A percentile compares a stretch with the other conserved stretches of the same genome.
These are phyloP conservation scores for Pogonocichla stellata DNA, from an alignment of 2,113 vertebrate species.

Conservation along the genomic window DNA sequence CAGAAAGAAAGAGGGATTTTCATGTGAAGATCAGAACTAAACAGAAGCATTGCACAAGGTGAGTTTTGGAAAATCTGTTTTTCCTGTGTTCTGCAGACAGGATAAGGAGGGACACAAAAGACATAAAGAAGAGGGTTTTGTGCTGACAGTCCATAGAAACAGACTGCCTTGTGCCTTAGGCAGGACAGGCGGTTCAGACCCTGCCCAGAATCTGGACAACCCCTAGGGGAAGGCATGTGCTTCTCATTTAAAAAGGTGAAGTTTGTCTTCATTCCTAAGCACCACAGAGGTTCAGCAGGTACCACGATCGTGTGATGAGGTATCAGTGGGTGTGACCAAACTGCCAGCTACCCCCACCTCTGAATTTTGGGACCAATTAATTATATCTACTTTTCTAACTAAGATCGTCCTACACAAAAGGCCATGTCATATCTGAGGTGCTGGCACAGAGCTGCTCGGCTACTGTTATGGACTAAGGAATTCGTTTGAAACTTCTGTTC, in stretches of 20 bases:
- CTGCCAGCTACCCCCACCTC: not conserved
- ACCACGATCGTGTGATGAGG: not conserved
- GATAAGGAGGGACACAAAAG: not conserved
- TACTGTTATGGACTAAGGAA: not conserved
- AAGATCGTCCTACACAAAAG: not conserved
- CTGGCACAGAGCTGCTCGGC: not conserved
- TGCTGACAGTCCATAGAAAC: not conserved
- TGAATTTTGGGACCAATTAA: not conserved
- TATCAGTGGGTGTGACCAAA: not conserved
- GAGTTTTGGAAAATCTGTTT: not conserved
- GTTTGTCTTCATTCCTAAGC: not conserved
- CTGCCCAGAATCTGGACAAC: not conserved
- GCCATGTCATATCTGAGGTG: not conserved
- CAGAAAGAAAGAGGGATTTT: not conserved
- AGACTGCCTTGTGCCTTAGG: not conserved
- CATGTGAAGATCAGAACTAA: not conserved
- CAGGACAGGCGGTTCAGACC: not conserved
- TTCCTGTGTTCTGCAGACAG: not conserved
- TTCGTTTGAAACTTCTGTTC: not conserved
- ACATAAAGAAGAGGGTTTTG: not conserved
- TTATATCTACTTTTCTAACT: not conserved
- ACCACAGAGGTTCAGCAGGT: not conserved
- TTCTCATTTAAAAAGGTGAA: not conserved
- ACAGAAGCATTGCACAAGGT: not conserved
- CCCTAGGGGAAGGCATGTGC: not conserved